Conservation (phyloP, 2,797 vertebrate genomes). For the Mycteria americana region DNA sequence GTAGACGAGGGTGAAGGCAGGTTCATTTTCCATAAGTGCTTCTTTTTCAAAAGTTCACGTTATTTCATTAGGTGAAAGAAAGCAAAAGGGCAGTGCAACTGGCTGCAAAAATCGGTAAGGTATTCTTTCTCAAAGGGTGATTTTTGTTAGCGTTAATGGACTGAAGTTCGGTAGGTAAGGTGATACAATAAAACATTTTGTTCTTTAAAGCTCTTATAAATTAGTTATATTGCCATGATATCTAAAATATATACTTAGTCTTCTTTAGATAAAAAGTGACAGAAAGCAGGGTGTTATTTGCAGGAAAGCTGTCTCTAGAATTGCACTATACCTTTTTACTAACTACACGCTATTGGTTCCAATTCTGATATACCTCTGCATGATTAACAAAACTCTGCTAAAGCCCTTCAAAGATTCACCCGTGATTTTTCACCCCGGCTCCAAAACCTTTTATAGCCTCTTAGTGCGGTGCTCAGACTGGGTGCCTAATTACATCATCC, state of each 20-base stretch:
- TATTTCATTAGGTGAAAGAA: background rate
- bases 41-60: background rate
- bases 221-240: background rate
- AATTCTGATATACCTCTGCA: background rate
- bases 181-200: background rate
- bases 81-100: background rate
- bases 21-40: background rate
- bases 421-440: background rate
- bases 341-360: background rate
- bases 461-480: background rate
- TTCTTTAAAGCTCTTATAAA: background rate
- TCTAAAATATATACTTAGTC: background rate
- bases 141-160: background rate
- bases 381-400: background rate
- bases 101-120: background rate
- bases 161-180: background rate
- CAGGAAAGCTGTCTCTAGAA: background rate
- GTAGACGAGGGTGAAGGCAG: background rate
- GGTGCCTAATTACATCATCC: background rate
- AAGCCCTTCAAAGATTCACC: background rate
- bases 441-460: background rate
- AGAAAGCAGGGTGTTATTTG: background rate
- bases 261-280: background rate
- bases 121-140: background rate
- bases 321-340: background rate